Conservation (phyloP, 1,140 invertebrate species). For the Aphaenogaster ashmeadi region DNA sequence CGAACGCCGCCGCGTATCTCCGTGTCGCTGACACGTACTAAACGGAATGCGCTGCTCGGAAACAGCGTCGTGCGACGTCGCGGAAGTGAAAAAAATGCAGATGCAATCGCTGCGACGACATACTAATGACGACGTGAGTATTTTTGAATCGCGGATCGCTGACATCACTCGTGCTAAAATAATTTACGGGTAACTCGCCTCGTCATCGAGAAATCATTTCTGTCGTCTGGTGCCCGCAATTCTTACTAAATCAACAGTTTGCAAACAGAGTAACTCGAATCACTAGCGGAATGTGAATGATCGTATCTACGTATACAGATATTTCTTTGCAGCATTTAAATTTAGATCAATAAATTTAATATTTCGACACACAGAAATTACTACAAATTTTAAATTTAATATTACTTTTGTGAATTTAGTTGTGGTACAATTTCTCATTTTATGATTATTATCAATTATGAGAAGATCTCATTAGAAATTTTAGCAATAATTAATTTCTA, state of each 20-base stretch:
- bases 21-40: slow-evolving; percentile 73
- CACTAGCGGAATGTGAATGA: neutral
- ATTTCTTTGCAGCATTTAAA: neutral
- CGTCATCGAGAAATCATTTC: slow-evolving; percentile 42
- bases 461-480: neutral
- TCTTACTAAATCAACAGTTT: neutral
- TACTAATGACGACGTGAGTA: slow-evolving; percentile 53
- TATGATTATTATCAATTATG: neutral
- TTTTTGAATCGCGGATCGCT: slow-evolving; percentile 42
- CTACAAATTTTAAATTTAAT: neutral
- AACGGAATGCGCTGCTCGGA: slow-evolving; percentile 66
- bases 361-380: neutral
- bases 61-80: slow-evolving; percentile 52
- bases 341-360: neutral
- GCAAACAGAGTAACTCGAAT: neutral
- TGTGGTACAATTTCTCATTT: neutral
- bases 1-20: slow-evolving; percentile 53
- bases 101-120: slow-evolving; percentile 43
- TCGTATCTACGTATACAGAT: neutral
- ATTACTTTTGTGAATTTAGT: neutral
- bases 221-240: slow-evolving; percentile 4
- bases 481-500: slow-evolving; percentile 6
- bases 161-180: slow-evolving; percentile 28
- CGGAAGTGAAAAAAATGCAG: slow-evolving; percentile 69
- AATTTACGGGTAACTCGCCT: slow-evolving; percentile 17